Conservation (phyloP, 2,888 invertebrate species). For the Caenorhabditis sinica region DNA sequence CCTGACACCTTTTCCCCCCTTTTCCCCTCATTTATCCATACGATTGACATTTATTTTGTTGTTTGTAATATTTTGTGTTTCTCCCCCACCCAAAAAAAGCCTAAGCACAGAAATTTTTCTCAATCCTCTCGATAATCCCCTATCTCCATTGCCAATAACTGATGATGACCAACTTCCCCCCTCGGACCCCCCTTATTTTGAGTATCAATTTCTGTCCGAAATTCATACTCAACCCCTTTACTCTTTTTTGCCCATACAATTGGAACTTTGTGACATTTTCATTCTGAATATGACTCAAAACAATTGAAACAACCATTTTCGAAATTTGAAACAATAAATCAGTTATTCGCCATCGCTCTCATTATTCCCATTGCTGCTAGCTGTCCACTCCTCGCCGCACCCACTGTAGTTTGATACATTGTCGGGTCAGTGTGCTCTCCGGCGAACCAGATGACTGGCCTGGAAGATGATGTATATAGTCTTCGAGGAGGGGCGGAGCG, state of each 20-base stretch:
- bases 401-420: conserved; percentile 71
- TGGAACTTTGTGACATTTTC: too few relatives aligned
- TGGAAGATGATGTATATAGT: conserved; percentile 3
- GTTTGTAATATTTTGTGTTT: background rate
- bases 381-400: conserved; percentile 67
- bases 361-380: conserved; percentile 61
- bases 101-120: background rate
- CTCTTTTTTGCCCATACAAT: too few relatives aligned
- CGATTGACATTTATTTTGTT: conserved; percentile 16
- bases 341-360: conserved; percentile 1
- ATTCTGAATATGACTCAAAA: too few relatives aligned
- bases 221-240: background rate
- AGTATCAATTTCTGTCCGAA: too few relatives aligned
- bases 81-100: too few relatives aligned
- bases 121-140: background rate
- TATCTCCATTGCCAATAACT: too few relatives aligned
- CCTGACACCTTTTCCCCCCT: background rate
- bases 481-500: background rate
- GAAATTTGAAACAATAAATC: conserved; percentile 31
- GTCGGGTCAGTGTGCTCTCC: conserved; percentile 69
- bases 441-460: conserved; percentile 67
- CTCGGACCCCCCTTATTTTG: too few relatives aligned
- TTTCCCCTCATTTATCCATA: background rate
- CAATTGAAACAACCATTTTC: too few relatives aligned
- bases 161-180: too few relatives aligned